These are phyloP conservation scores for Lottia gigantea DNA, from an alignment of 2,888 invertebrate species.

Conservation along the genomic window DNA sequence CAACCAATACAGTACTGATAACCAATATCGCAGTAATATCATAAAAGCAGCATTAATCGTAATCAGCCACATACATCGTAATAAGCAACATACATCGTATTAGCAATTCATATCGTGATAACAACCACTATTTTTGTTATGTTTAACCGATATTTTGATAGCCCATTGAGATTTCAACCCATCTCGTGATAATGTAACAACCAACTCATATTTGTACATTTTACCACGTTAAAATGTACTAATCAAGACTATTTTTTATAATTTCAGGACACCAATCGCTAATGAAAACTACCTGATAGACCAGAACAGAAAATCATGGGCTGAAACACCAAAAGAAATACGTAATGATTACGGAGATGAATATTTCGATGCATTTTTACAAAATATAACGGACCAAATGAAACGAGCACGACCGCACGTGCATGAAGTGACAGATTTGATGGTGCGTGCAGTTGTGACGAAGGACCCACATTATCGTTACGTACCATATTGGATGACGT, in stretches of 20 bases:
- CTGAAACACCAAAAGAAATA: constrained; percentile 58
- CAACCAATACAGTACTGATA: too few species aligned
- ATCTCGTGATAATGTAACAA: too few species aligned
- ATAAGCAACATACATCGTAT: too few species aligned
- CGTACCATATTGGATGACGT: constrained; percentile 52
- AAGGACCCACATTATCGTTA: constrained; percentile 50
- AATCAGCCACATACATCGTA: too few species aligned
- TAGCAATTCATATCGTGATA: too few species aligned
- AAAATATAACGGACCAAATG: constrained; percentile 51
- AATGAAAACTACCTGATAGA: constrained; percentile 45
- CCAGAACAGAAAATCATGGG: constrained; percentile 56
- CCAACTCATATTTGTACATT: background rate
- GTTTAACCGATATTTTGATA: too few species aligned
- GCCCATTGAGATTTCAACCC: too few species aligned
- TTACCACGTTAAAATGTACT: too few species aligned
- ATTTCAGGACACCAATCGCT: constrained; percentile 54
- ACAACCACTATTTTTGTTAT: too few species aligned
- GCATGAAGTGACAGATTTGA: constrained; percentile 52
- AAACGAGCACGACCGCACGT: constrained; percentile 53
- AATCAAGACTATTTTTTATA: background rate
- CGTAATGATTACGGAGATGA: constrained; percentile 59
- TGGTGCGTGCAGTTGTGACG: constrained; percentile 51
- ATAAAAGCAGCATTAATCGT: too few species aligned
- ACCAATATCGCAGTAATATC: too few species aligned
- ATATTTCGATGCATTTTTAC: constrained; percentile 58